phyloP scores from a whole-genome alignment of 2,113 vertebrate genomes.

The Gnathonemus echidnorhynchus region DNA sequence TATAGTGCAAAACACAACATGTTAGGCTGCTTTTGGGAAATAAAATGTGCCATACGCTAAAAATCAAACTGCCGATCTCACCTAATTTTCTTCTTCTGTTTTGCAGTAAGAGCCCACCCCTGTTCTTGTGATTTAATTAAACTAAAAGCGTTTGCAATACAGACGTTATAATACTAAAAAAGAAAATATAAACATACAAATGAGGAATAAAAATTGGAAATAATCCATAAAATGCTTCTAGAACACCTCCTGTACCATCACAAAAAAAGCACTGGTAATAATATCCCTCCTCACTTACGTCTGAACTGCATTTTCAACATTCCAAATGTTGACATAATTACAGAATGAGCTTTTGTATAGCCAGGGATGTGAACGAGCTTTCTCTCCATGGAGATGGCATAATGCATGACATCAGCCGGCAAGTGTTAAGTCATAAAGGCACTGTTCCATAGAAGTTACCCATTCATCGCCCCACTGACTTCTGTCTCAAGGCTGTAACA shows the following conservation, averaged over 20 bases:
- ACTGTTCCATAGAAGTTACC: background rate
- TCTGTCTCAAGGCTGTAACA: no score
- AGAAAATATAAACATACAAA: background rate
- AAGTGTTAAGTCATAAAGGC: background rate
- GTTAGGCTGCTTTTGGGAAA: background rate
- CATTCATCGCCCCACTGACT: background rate
- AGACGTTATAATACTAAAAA: background rate
- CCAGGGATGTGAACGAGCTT: background rate
- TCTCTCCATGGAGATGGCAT: background rate
- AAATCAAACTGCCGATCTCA: background rate
- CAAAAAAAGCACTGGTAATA: background rate
- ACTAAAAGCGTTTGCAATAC: background rate
- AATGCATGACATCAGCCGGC: background rate
- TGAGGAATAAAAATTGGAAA: background rate
- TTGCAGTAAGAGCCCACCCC: background rate
- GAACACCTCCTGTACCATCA: background rate
- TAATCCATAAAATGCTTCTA: background rate
- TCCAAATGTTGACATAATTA: background rate
- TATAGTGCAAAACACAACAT: background rate
- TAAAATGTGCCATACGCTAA: background rate
- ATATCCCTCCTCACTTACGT: background rate
- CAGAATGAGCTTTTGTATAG: conserved; percentile 4
- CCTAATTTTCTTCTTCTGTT: background rate
- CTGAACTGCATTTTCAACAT: background rate
- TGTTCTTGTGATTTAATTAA: background rate